Base-by-base conservation (phyloP, 2,113 vertebrate species). In the Rana temporaria region DNA sequence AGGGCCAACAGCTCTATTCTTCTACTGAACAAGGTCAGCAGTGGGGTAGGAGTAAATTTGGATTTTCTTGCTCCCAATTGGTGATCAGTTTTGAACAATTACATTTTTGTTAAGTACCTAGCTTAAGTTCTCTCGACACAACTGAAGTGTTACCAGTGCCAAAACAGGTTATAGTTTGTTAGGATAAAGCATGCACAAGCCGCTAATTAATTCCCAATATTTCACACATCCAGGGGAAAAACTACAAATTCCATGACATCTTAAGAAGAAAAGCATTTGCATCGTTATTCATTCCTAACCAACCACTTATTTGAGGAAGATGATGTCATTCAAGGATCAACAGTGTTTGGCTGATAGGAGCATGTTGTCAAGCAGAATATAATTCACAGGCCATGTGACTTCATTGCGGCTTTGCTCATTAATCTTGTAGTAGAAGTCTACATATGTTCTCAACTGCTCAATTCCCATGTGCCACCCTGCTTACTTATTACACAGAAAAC, bases 301-400 rank as follows among this genome's bases (percentile, higher is more conserved):
- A 32, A 52, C 12, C 11, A 42, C 70, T 80, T 70, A 80, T 77
- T 65, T 77, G 60, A 80, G 78, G 78, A 67, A 69, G 16, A 60
- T 80, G 78, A 80, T 38, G 78, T 80, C 78, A 80, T 11, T 1
- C 42, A 26, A 70, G 52, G 38, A 70, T 32, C 67, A 4, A 14
- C 56, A 16, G n/a, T 60, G 56, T 60, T 75, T 60, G 72, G 72
- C 57, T 62, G 57, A 38, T 62, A 22, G 56, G 72, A 75, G 32
- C 72, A 62, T 75, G 72, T 75, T 75, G 72, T 79, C 65, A 59
- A 69, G 78, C 67, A 59, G 66, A 57, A 80, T 59, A 60, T 34
- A n/a, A 20, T 62, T 34, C 66, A 9, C 56, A 38, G 16, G 42
- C 34, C 65, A 80, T 60, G 48, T 57, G 78, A 80, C 78, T 80